These are phyloP conservation scores for Aurelia coerulea DNA, from an alignment of 30 jellyfish, hydroid and myxozoan species.

Conservation along the genomic window DNA sequence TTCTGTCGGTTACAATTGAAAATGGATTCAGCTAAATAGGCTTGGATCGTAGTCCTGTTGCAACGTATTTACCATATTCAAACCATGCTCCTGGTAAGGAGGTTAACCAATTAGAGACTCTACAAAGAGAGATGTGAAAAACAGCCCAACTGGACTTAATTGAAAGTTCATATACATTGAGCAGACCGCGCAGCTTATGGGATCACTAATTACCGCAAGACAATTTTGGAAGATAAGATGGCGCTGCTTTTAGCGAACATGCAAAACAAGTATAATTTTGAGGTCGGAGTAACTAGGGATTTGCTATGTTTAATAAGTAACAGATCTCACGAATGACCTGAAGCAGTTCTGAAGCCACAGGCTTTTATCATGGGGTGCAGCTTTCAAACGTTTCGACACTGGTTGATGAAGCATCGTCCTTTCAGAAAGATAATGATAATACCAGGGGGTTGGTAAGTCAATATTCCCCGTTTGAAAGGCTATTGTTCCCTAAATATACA, in stretches of 20 bases:
- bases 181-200: slow-evolving; percentile 41
- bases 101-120: no score
- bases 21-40: no score
- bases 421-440: no score
- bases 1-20: no score
- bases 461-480: no score
- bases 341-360: background rate
- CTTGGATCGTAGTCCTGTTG: no score
- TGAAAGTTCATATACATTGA: slow-evolving; percentile 43
- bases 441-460: no score
- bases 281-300: slow-evolving; percentile 11
- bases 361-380: background rate
- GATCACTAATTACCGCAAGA: slow-evolving; percentile 46
- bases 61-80: no score
- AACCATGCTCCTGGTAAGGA: no score
- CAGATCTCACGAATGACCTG: background rate
- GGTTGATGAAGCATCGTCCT: no score
- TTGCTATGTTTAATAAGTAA: background rate
- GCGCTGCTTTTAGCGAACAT: slow-evolving; percentile 32
- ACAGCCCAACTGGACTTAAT: slow-evolving; percentile 22
- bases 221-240: slow-evolving; percentile 31
- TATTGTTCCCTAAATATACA: no score
- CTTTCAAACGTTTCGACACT: no score
- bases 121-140: background rate
- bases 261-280: slow-evolving; percentile 11